phyloP scores from a whole-genome alignment of 2,888 invertebrate genomes.

The Himalopsyche kuldschensis region DNA sequence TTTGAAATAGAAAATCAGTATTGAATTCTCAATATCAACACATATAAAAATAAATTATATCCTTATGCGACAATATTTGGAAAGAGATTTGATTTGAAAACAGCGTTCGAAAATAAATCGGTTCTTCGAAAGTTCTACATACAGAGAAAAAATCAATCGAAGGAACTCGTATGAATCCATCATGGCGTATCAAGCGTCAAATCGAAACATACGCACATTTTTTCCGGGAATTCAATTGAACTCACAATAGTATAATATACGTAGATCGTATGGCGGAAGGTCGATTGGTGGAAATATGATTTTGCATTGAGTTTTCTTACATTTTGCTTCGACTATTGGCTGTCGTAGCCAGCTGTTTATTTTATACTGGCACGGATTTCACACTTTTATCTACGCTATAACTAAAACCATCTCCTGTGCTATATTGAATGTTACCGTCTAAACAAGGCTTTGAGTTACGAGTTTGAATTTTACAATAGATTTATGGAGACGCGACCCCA shows the following conservation, averaged over 20 bases:
- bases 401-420: no score
- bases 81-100: no score
- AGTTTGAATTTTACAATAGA: no score
- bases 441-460: no score
- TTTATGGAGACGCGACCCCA: no score
- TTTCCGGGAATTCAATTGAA: neutral
- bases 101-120: neutral
- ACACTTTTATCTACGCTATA: no score
- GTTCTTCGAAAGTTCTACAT: neutral
- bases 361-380: neutral
- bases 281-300: neutral
- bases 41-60: no score
- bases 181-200: neutral
- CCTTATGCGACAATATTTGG: no score
- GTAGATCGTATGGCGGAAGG: neutral
- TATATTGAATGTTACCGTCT: no score
- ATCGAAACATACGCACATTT: neutral
- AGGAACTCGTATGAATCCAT: neutral
- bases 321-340: neutral
- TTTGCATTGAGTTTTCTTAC: neutral
- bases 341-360: neutral
- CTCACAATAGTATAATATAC: neutral
- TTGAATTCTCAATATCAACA: no score
- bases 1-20: no score
- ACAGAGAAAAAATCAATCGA: neutral